phyloP scores from a whole-genome alignment of 2,113 vertebrate genomes.

The Amphiprion percula region DNA sequence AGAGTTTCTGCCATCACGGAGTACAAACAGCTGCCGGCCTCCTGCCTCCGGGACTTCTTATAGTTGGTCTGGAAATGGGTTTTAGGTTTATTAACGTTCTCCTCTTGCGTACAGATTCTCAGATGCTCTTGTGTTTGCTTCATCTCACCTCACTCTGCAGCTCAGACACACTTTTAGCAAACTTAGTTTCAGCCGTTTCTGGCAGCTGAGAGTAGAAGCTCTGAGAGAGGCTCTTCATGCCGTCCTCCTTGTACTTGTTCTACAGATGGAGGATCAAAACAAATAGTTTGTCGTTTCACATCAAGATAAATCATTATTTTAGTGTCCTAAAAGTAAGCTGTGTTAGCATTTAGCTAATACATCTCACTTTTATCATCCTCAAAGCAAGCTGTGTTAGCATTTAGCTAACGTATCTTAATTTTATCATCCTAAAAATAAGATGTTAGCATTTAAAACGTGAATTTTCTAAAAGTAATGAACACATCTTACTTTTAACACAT shows the following conservation, averaged over 20 bases:
- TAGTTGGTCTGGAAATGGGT: slow-evolving; percentile 84
- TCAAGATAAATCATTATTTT: not conserved
- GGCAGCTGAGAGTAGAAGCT: slow-evolving; percentile 68
- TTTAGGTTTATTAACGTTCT: no score
- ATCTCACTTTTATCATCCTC: no score
- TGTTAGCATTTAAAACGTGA: no score
- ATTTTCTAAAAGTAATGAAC: no score
- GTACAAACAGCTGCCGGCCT: slow-evolving; percentile 85
- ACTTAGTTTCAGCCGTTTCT: slow-evolving; percentile 54
- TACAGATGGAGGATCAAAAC: not conserved
- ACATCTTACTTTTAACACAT: no score
- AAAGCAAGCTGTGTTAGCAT: no score
- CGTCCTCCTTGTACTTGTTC: slow-evolving; percentile 63
- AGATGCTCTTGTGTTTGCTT: no score
- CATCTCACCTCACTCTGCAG: slow-evolving; percentile 90
- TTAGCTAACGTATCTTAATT: no score
- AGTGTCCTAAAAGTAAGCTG: no score
- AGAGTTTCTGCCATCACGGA: slow-evolving; percentile 91
- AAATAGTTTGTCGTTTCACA: not conserved
- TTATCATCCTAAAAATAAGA: no score
- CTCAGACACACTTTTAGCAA: slow-evolving; percentile 72
- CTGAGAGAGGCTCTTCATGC: slow-evolving; percentile 40
- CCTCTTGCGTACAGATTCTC: no score
- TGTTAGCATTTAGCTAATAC: no score
- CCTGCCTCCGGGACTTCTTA: slow-evolving; percentile 84